A percentile compares a stretch with the other conserved stretches of the same genome.
These are phyloP conservation scores for Callimorpha dominula DNA, from an alignment of 2,888 invertebrate genomes.

Conservation along the genomic window DNA sequence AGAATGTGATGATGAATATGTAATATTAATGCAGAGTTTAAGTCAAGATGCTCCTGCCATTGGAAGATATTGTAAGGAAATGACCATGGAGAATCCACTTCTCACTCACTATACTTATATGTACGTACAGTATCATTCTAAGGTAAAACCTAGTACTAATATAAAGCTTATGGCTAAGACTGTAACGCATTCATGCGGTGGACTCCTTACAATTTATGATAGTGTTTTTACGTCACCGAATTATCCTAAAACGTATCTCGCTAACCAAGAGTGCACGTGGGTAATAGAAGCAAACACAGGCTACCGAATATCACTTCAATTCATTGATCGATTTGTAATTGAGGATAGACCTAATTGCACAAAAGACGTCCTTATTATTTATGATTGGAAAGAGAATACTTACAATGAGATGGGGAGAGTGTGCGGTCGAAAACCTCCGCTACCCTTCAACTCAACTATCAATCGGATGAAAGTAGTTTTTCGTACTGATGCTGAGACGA, in stretches of 20 bases:
- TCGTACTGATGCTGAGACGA: conserved; percentile 88
- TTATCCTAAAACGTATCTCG: conserved; percentile 89
- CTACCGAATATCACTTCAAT: conserved; percentile 89
- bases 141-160: conserved; percentile 60
- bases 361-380: conserved; percentile 91
- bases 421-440: conserved; percentile 90
- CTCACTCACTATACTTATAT: conserved; percentile 83
- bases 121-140: conserved; percentile 90
- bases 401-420: conserved; percentile 86
- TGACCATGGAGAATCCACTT: conserved; percentile 75
- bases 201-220: conserved; percentile 81
- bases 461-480: conserved; percentile 90
- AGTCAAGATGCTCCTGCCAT: conserved; percentile 82
- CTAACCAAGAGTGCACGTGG: conserved; percentile 94
- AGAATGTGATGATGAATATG: conserved; percentile 72
- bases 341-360: conserved; percentile 90
- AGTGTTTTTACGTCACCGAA: conserved; percentile 86
- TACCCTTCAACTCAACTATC: conserved; percentile 87
- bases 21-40: conserved; percentile 77
- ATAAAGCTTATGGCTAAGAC: conserved; percentile 64
- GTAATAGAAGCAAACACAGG: conserved; percentile 89
- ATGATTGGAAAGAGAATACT: conserved; percentile 83
- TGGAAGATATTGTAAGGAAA: conserved; percentile 88
- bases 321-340: conserved; percentile 91
- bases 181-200: conserved; percentile 89